Percentiles rank a stretch among this genome's conserved stretches.
These are phyloP conservation scores for Zaprionus vittiger DNA, from an alignment of 1,140 invertebrate genomes.

Conservation along the genomic window DNA sequence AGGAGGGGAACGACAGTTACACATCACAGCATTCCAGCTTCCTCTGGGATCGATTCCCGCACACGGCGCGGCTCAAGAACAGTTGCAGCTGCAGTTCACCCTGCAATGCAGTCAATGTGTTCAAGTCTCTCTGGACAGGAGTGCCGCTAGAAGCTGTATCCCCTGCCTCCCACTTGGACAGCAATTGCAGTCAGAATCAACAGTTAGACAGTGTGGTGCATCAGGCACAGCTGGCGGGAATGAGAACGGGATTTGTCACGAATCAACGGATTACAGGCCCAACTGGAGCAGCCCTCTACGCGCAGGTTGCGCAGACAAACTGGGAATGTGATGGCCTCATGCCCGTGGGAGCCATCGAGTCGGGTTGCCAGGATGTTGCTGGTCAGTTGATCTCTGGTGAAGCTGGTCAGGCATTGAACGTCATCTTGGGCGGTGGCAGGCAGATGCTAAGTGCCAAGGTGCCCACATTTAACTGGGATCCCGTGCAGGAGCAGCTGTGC, in stretches of 20 bases:
- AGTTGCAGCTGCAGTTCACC: conserved; percentile 53
- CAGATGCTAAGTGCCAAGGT: conserved; percentile 60
- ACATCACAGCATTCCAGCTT: conserved; percentile 11
- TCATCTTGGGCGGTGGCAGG: conserved; percentile 69
- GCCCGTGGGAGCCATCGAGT: conserved; percentile 21
- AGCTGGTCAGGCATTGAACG: conserved; percentile 51
- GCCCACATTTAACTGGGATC: conserved; percentile 36
- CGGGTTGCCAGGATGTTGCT: conserved; percentile 61
- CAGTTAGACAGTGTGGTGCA: conserved; percentile 50
- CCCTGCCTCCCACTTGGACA: neutral
- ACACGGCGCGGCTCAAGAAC: conserved; percentile 53
- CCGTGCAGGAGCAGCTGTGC: conserved; percentile 55
- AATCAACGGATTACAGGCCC: conserved; percentile 60
- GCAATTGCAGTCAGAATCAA: conserved; percentile 16
- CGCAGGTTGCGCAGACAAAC: conserved; percentile 6
- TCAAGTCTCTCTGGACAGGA: conserved; percentile 54
- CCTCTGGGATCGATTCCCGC: conserved; percentile 61
- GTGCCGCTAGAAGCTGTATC: conserved; percentile 25
- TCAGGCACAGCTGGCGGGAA: conserved; percentile 59
- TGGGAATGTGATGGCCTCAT: conserved; percentile 68
- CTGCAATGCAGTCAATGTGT: conserved; percentile 43
- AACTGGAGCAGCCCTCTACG: conserved; percentile 58
- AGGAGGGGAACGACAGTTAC: neutral
- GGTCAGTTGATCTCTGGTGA: conserved; percentile 51
- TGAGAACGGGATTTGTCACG: conserved; percentile 72